Conservation (phyloP, 1,140 invertebrate genomes). For the Mercenaria mercenaria region DNA sequence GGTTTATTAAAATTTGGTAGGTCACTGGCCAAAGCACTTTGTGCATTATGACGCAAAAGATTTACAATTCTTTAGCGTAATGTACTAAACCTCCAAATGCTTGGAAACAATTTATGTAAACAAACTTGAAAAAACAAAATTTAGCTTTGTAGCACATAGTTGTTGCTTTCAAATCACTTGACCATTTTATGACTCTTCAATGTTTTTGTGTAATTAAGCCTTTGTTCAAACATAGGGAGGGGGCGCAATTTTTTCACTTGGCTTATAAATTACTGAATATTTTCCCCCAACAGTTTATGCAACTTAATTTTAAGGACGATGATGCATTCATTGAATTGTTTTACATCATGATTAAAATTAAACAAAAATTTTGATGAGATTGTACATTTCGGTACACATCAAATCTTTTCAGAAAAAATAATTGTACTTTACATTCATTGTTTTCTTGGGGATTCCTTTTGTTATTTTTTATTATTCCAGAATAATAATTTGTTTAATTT, state of each 20-base stretch:
- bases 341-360: no score
- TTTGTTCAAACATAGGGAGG: slow-evolving; percentile 19
- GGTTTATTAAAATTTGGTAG: slow-evolving; percentile 29
- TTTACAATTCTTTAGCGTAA: slow-evolving; percentile 42
- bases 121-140: slow-evolving; percentile 30
- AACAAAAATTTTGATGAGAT: no score
- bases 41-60: slow-evolving; percentile 19
- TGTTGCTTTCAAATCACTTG: slow-evolving; percentile 8
- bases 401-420: no score
- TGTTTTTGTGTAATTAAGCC: slow-evolving; percentile 15
- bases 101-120: slow-evolving; percentile 38
- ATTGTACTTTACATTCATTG: no score
- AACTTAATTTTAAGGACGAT: no score
- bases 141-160: slow-evolving; percentile 6
- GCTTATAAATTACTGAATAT: no score
- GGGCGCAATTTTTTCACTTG: not conserved
- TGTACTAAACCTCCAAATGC: slow-evolving; percentile 39
- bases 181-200: slow-evolving; percentile 45
- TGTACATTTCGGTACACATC: no score
- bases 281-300: no score
- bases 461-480: no score
- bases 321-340: no score
- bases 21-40: not conserved
- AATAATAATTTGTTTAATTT: no score
- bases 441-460: no score